Conservation (phyloP, 2,888 invertebrate genomes). For the Ethmia dodecea region DNA sequence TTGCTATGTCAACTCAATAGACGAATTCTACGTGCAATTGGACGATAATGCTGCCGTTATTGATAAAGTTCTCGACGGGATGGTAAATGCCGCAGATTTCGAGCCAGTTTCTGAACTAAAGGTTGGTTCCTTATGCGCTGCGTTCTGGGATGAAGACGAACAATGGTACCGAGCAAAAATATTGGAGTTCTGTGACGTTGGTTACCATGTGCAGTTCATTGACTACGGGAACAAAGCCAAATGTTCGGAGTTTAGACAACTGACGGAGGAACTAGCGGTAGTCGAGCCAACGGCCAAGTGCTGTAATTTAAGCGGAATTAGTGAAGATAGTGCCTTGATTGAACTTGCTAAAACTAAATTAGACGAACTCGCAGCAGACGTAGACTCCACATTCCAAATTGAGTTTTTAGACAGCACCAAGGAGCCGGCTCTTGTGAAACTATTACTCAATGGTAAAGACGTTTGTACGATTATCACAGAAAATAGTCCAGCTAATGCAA, state of each 20-base stretch:
- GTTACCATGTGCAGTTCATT: constrained; percentile 79
- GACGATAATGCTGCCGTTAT: constrained; percentile 75
- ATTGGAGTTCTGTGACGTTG: constrained; percentile 74
- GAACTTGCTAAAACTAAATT: constrained; percentile 49
- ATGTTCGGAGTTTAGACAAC: constrained; percentile 75
- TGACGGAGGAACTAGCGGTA: constrained; percentile 78
- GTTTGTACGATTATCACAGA: not conserved
- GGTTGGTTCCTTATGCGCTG: constrained; percentile 80
- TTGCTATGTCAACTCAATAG: constrained; percentile 81
- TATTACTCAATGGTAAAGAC: constrained; percentile 75
- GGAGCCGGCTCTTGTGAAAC: constrained; percentile 77
- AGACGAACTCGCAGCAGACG: constrained; percentile 47
- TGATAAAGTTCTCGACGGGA: constrained; percentile 78
- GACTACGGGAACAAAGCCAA: constrained; percentile 84
- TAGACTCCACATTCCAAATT: constrained; percentile 68
- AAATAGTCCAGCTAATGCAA: no score
- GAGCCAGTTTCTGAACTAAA: constrained; percentile 68
- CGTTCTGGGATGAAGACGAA: constrained; percentile 81
- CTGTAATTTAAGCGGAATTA: constrained; percentile 74
- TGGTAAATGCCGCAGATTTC: constrained; percentile 72
- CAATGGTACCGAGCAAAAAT: constrained; percentile 83
- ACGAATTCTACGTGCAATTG: constrained; percentile 86
- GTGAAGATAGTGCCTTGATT: constrained; percentile 60
- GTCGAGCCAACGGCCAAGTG: constrained; percentile 80
- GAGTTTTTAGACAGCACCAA: constrained; percentile 78